These are phyloP conservation scores for Zosterops japonicus DNA, from an alignment of 2,113 vertebrate species.

Conservation along the genomic window DNA sequence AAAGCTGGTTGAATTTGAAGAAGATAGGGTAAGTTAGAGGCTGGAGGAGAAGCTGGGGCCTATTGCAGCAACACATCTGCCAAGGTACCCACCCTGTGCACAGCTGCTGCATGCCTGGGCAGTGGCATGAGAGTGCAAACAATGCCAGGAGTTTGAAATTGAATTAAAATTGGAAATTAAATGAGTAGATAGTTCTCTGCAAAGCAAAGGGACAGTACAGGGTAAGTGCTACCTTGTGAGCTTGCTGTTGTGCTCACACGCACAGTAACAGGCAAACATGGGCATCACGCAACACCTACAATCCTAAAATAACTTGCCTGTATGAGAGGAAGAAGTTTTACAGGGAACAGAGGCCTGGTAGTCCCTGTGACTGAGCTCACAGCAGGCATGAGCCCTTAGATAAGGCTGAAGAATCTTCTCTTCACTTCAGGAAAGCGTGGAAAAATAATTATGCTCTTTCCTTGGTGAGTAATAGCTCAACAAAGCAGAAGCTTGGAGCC, in stretches of 20 bases:
- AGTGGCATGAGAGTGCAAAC: not conserved
- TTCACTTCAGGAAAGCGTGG: not conserved
- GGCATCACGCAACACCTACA: not conserved
- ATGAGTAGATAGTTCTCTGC: not conserved
- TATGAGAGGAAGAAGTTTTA: not conserved
- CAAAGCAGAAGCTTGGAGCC: not conserved
- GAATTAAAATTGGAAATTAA: not conserved
- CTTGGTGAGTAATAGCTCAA: constrained; percentile 10
- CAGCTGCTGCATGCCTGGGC: not conserved
- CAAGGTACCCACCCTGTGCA: not conserved
- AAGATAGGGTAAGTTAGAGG: not conserved
- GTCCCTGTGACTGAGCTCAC: not conserved
- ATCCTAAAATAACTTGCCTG: not conserved
- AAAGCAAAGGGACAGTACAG: not conserved
- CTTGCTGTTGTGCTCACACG: not conserved
- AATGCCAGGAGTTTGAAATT: not conserved
- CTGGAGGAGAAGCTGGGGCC: not conserved
- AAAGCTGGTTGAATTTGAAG: not conserved
- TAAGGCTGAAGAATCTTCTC: not conserved
- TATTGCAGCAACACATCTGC: not conserved
- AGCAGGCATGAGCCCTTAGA: not conserved
- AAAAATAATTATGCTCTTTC: not conserved
- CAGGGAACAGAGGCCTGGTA: not conserved
- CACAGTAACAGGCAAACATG: not conserved
- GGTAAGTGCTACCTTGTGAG: not conserved